Percentiles rank a stretch among this genome's conserved stretches.
Evolutionary conservation across 2,888 invertebrate genomes (phyloP).

Genomic region (Macropis europaea): DNA sequence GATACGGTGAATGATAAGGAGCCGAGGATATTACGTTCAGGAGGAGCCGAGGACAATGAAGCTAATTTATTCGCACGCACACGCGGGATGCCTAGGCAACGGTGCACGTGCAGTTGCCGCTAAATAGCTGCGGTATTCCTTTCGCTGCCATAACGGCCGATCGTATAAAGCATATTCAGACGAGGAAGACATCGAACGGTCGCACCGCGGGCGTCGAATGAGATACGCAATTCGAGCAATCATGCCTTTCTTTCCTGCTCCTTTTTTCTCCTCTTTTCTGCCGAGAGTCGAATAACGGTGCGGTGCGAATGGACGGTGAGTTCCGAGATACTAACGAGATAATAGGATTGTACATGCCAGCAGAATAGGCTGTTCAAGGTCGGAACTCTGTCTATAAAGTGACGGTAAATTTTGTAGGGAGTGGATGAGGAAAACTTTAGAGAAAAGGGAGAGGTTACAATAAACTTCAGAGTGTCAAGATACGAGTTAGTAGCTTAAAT

Average conservation of each 20-base stretch:
- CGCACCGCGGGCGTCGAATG: slow-evolving; percentile 31
- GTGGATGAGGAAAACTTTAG: too few species aligned
- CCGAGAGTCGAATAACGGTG: too few species aligned
- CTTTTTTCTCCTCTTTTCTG: too few species aligned
- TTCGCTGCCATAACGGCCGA: slow-evolving; percentile 26
- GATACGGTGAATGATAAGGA: not conserved
- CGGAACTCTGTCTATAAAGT: too few species aligned
- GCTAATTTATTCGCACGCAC: slow-evolving; percentile 48
- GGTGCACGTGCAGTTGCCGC: slow-evolving; percentile 36
- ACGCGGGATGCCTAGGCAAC: not conserved
- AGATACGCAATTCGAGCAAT: slow-evolving; percentile 29
- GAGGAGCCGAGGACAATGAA: slow-evolving; percentile 35
- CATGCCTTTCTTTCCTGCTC: not conserved
- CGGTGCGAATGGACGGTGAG: too few species aligned
- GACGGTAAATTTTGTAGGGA: too few species aligned
- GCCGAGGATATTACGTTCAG: slow-evolving; percentile 26
- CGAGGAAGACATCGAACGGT: slow-evolving; percentile 21
- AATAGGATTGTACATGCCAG: too few species aligned
- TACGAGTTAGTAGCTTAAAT: too few species aligned
- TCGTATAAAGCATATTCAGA: slow-evolving; percentile 25
- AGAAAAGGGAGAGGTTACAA: too few species aligned
- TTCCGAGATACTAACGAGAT: too few species aligned
- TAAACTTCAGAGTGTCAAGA: too few species aligned
- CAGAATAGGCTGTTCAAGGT: too few species aligned
- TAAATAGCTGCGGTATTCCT: slow-evolving; percentile 25